Evolutionary conservation across 2,113 vertebrate species (phyloP), one percentile per base, ranked within the genome.

Genomic region (Varanus komodoensis): DNA sequence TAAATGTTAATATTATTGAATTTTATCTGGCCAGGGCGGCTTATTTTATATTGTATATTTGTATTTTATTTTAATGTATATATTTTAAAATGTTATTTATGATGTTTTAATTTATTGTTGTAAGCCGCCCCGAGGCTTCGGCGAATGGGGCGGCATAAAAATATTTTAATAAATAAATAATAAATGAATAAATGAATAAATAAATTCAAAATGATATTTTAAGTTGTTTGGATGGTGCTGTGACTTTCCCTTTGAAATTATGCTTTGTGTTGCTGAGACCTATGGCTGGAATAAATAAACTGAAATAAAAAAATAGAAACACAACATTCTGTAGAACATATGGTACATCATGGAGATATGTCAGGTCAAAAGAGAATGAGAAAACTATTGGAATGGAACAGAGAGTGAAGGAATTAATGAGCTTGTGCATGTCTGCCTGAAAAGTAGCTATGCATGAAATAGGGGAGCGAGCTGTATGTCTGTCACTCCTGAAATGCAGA

Each of bases 291-390:
- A 84, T 7, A 27, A 89, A 84, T 29, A 64, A 50, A 77, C 38
- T 38, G 44, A 19, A 78, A 54, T 52, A 52, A 50, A 84, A 85
- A 54, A 82, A 38, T 54, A 80, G 67, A 89, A 85, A 57, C 71
- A 78, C 61, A 84, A 50, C 25, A 50, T 32, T 64, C 1, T 2
- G 0, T 71, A 80, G 69, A 92, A 89, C 23, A 75, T 87, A 68
- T 14, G n/a, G 29, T 90, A 73, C 48, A 90, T 17, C n/a, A 71
- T 1, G 82, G 84, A 89, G 84, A 77, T 3, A 8, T 88, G 79
- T 68, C n/a, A 69, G 74, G 82, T 89, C 82, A n/a, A 25, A 89
- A 86, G 57, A 91, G 61, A 75, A 83, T 91, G 23, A 86, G 86
- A 74, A 82, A 86, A 74, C 64, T 48, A 84, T 91, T 88, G 81